These are phyloP conservation scores for Heliconius himera DNA, from an alignment of 1,140 invertebrate genomes.

Conservation along the genomic window DNA sequence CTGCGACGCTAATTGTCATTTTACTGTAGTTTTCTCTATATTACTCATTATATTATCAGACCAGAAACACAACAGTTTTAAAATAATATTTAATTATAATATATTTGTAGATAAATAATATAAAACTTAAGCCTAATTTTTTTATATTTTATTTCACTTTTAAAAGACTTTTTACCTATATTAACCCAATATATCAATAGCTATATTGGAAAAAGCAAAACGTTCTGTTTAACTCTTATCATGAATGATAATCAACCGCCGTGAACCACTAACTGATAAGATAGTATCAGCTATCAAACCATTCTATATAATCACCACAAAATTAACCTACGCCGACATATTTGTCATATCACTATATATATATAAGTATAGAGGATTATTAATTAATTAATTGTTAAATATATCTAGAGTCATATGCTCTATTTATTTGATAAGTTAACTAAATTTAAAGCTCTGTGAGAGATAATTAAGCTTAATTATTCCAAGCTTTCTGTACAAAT, in stretches of 20 bases:
- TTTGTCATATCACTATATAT: background rate
- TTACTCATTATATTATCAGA: background rate
- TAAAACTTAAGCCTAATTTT: too few relatives aligned
- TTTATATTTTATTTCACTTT: too few relatives aligned
- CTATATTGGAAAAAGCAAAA: background rate
- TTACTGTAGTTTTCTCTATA: background rate
- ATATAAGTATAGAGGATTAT: background rate
- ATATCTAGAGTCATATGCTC: background rate
- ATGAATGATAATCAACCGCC: background rate
- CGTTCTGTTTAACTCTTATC: conserved; percentile 2
- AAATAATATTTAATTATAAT: too few relatives aligned
- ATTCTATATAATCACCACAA: conserved; percentile 8
- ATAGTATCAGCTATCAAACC: conserved; percentile 2
- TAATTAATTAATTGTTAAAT: background rate
- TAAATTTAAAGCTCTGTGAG: background rate
- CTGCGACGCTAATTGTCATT: background rate
- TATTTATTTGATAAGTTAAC: background rate
- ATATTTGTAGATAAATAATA: too few relatives aligned
- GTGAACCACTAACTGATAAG: conserved; percentile 7
- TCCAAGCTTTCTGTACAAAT: background rate
- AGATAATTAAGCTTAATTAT: conserved; percentile 7
- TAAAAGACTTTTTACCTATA: too few relatives aligned
- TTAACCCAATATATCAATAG: background rate
- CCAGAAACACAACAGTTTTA: background rate
- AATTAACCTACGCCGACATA: background rate